Evolutionary conservation across 1,140 invertebrate species (phyloP).

Genomic region (Habropoda laboriosa): DNA sequence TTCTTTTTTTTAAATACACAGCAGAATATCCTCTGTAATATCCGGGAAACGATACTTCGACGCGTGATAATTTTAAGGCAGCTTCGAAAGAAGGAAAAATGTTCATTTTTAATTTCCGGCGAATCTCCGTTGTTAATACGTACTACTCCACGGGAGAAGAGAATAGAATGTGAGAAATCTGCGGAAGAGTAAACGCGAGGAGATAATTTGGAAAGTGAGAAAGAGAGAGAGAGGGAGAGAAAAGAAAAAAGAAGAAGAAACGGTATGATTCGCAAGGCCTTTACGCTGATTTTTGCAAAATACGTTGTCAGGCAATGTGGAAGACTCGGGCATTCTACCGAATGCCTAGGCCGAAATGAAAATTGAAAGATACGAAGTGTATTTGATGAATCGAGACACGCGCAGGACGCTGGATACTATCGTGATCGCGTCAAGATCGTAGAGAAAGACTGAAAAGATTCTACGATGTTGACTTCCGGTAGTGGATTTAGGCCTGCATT

Average conservation of each 20-base stretch:
- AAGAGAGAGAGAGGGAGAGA: neutral
- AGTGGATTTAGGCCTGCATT: constrained; percentile 11
- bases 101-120: constrained; percentile 14
- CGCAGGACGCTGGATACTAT: constrained; percentile 23
- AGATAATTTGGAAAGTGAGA: no score
- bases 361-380: constrained; percentile 36
- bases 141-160: neutral
- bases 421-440: constrained; percentile 12
- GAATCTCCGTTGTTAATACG: constrained; percentile 13
- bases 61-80: constrained; percentile 29
- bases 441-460: constrained; percentile 16
- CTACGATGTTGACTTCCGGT: constrained; percentile 17
- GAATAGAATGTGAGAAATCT: neutral
- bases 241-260: constrained; percentile 10
- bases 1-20: neutral
- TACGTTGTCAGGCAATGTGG: constrained; percentile 65
- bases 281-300: constrained; percentile 52
- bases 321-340: constrained; percentile 62
- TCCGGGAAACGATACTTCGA: constrained; percentile 10
- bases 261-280: constrained; percentile 52
- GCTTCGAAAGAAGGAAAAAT: no score
- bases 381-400: constrained; percentile 28
- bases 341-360: constrained; percentile 54
- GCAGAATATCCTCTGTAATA: neutral
- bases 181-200: no score